Evolutionary conservation across 2,797 vertebrate genomes (phyloP).

Genomic region (Hozukius guyotensis): DNA sequence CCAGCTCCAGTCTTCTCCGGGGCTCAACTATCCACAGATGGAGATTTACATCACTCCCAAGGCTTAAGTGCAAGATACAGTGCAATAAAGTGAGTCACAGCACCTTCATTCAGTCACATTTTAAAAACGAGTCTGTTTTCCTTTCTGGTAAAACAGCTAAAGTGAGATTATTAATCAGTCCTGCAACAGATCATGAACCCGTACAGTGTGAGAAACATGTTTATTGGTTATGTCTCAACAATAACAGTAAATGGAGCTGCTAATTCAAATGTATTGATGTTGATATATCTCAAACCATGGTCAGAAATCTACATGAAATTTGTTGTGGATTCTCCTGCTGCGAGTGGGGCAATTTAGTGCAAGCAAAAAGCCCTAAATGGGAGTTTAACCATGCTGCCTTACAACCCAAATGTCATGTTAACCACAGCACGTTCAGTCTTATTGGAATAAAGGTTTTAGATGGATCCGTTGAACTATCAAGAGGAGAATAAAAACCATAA

Average conservation of each 20-base stretch:
- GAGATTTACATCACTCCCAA: neutral
- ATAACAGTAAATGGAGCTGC: neutral
- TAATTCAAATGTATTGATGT: neutral
- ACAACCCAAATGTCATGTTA: neutral
- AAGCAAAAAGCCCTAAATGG: neutral
- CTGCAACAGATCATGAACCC: neutral
- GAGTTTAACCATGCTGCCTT: neutral
- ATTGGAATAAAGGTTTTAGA: neutral
- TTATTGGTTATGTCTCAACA: neutral
- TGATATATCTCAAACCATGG: neutral
- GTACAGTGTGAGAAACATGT: neutral
- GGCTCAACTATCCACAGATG: neutral
- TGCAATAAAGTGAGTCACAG: neutral
- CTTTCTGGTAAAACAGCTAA: neutral
- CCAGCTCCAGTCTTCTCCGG: neutral
- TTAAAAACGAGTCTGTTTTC: neutral
- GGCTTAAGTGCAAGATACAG: neutral
- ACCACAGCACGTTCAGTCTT: neutral
- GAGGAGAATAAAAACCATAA: neutral
- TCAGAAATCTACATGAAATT: neutral
- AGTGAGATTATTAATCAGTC: neutral
- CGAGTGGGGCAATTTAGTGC: too few relatives aligned
- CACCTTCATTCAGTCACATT: neutral
- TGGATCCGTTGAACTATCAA: neutral
- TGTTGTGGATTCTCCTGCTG: neutral